Evolutionary conservation across 2,888 invertebrate genomes (phyloP).

Genomic region (Nomada lathburiana): DNA sequence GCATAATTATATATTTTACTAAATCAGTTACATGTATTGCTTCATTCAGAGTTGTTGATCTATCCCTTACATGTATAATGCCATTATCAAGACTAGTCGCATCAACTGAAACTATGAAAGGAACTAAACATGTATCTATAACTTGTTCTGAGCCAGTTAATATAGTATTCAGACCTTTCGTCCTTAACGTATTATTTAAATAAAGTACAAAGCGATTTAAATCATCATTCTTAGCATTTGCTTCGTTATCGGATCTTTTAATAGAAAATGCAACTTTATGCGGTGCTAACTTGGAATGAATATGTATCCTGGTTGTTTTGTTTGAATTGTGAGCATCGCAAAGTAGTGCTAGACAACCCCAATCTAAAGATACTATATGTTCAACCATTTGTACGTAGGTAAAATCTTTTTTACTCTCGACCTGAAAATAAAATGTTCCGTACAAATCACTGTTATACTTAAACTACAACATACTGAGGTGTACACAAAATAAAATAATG

Average conservation of each 20-base stretch:
- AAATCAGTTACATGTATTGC: constrained; percentile 79
- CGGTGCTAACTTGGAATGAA: constrained; percentile 91
- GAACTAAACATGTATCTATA: constrained; percentile 85
- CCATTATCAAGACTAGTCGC: constrained; percentile 90
- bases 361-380: constrained; percentile 78
- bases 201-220: constrained; percentile 86
- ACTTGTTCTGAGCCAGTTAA: constrained; percentile 73
- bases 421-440: constrained; percentile 68
- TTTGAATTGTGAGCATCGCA: constrained; percentile 76
- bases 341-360: constrained; percentile 80
- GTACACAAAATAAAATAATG: not conserved
- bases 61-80: constrained; percentile 86
- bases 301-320: constrained; percentile 85
- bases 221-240: constrained; percentile 81
- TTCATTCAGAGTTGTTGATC: constrained; percentile 85
- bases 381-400: constrained; percentile 76
- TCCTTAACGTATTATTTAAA: constrained; percentile 86
- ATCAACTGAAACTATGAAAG: constrained; percentile 90
- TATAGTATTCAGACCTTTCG: constrained; percentile 78
- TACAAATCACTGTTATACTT: constrained; percentile 34
- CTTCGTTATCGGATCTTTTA: constrained; percentile 83
- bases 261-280: constrained; percentile 90
- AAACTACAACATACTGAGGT: constrained; percentile 1
- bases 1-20: constrained; percentile 72
- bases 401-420: constrained; percentile 54